phyloP scores from a whole-genome alignment of 2,797 vertebrate genomes.

The Vultur gryphus region DNA sequence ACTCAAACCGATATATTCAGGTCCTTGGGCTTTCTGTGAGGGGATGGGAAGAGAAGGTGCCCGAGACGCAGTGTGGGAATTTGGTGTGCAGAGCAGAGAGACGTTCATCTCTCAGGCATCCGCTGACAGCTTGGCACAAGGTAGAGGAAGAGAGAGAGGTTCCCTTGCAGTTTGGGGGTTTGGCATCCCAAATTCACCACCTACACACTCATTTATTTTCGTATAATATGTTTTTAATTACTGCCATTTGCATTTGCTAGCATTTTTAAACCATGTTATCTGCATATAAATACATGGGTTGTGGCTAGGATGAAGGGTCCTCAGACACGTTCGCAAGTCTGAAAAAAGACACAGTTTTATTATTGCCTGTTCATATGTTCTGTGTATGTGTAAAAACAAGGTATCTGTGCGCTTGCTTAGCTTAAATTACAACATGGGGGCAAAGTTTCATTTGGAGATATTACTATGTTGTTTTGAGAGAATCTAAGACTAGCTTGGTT shows the following conservation, averaged over 20 bases:
- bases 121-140: neutral
- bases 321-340: rapidly evolving
- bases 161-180: neutral
- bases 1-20: rapidly evolving
- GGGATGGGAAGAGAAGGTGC: neutral
- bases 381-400: neutral
- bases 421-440: neutral
- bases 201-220: rapidly evolving
- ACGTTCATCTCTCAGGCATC: neutral
- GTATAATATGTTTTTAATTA: neutral
- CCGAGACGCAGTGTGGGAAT: rapidly evolving
- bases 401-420: neutral
- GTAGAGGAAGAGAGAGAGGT: neutral
- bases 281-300: neutral
- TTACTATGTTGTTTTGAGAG: rapidly evolving
- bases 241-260: neutral
- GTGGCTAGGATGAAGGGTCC: neutral
- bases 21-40: neutral
- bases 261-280: neutral
- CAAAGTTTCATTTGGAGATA: neutral
- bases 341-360: neutral
- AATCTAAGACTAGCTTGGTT: neutral
- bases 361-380: neutral
- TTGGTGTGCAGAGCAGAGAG: neutral
- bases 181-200: neutral